phyloP scores from a whole-genome alignment of 2,113 vertebrate species.

The Scomber scombrus region DNA sequence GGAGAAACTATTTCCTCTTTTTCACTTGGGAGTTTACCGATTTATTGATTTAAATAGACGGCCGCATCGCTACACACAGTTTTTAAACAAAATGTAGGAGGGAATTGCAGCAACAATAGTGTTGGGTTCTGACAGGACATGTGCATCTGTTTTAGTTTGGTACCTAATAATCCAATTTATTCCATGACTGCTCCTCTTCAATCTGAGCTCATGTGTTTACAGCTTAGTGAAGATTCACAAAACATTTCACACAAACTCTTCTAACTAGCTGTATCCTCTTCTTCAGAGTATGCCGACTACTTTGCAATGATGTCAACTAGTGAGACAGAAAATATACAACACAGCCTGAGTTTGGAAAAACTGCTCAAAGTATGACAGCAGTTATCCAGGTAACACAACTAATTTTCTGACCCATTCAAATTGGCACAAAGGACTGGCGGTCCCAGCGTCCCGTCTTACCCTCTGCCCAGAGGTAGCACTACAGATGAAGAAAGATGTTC shows the following conservation, averaged over 20 bases:
- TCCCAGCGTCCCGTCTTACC: background rate
- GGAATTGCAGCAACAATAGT: constrained; percentile 18
- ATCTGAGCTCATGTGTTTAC: background rate
- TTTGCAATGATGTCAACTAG: background rate
- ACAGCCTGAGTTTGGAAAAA: constrained; percentile 10
- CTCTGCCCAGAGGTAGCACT: background rate
- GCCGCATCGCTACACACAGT: background rate
- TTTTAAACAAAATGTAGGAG: constrained; percentile 18
- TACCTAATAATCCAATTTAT: constrained; percentile 14
- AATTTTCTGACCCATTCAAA: background rate
- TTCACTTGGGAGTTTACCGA: too few species aligned
- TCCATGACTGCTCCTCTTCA: constrained; percentile 20
- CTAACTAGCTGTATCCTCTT: background rate
- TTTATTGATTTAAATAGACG: too few species aligned
- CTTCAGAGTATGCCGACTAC: background rate
- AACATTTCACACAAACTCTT: background rate
- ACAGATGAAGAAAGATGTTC: background rate
- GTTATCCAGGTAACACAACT: constrained; percentile 2
- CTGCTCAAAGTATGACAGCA: background rate
- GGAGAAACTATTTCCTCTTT: background rate
- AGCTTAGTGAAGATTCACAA: background rate
- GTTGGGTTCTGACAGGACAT: background rate
- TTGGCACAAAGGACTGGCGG: background rate
- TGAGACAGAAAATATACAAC: background rate
- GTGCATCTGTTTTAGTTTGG: constrained; percentile 13